Evolutionary conservation across 2,113 vertebrate genomes (phyloP), one percentile per base, ranked within the genome.

Genomic region (Atrichornis clamosus): DNA sequence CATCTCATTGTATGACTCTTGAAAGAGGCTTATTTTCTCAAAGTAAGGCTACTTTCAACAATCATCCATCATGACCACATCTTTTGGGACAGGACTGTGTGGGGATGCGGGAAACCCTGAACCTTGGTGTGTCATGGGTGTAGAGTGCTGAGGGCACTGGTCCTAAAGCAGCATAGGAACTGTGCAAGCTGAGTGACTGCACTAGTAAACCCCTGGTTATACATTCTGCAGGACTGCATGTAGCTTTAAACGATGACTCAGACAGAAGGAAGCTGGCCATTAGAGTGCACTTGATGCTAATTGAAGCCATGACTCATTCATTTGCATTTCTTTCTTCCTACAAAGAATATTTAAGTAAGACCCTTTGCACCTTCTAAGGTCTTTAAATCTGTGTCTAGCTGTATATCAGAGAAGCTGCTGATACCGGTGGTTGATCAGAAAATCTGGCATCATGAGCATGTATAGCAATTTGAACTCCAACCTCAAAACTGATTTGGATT

Each of bases 301-400:
- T 89, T 94, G 91, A 96, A 96, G 58, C 80, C 49, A 39, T 96
- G 94, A 94, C 82, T 96, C 94, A 96, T 41, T 79, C 63, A 76
- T 94, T 93, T 96, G 76, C 93, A 93, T 96, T 91, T 80, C 13
- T 74, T 56, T 46, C 44, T 77, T 85, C 58, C 64, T 46, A 62
- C 35, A 67, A 73, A 75, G 77, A 86, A 87, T 84, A 41, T 86
- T 79, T 79, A 93, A 84, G 67, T 81, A 62, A 92, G 76, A 65
- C n/a, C 39, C 49, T 81, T 83, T 84, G 23, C 87, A 67, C 27
- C 77, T 91, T 87, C 78, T 81, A 24, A 83, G 70, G 58, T 86
- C 55, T 70, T 32, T 28, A 77, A 89, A 55, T 84, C 67, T 85
- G 14, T 33, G 49, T 65, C 37, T 78, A 50, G 46, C 39, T 79